Conservation (phyloP, 1,140 invertebrate genomes). For the Ceratitis capitata region DNA sequence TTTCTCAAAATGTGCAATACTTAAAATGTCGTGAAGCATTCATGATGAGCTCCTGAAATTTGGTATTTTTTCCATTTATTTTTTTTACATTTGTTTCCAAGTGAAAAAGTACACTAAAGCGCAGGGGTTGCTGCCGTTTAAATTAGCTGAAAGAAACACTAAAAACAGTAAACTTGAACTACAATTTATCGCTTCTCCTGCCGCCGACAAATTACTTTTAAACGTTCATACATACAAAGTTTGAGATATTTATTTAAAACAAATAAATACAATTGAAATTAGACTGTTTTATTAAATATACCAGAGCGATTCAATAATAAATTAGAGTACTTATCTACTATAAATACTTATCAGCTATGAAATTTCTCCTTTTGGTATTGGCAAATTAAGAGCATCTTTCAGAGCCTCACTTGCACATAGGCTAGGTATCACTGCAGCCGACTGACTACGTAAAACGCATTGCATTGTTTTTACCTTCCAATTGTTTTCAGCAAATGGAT, state of each 20-base stretch:
- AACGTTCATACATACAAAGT: neutral
- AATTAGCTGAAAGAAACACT: too few relatives aligned
- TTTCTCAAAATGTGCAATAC: too few relatives aligned
- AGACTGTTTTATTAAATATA: neutral
- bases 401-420: constrained; percentile 49
- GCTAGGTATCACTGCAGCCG: constrained; percentile 48
- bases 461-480: constrained; percentile 71
- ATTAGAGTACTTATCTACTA: neutral
- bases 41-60: too few relatives aligned
- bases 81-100: too few relatives aligned
- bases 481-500: constrained; percentile 70
- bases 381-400: constrained; percentile 48
- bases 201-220: neutral
- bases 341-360: constrained; percentile 35
- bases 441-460: constrained; percentile 61
- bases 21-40: too few relatives aligned
- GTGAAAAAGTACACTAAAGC: too few relatives aligned
- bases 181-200: neutral
- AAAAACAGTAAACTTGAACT: too few relatives aligned
- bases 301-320: neutral
- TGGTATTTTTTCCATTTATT: too few relatives aligned
- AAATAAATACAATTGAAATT: neutral
- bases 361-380: constrained; percentile 47
- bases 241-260: neutral
- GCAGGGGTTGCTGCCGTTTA: too few relatives aligned